A percentile compares a stretch with the other conserved stretches of the same genome.
phyloP scores from a whole-genome alignment of 2,888 invertebrate genomes.

The Lycocerus yunnanus region DNA sequence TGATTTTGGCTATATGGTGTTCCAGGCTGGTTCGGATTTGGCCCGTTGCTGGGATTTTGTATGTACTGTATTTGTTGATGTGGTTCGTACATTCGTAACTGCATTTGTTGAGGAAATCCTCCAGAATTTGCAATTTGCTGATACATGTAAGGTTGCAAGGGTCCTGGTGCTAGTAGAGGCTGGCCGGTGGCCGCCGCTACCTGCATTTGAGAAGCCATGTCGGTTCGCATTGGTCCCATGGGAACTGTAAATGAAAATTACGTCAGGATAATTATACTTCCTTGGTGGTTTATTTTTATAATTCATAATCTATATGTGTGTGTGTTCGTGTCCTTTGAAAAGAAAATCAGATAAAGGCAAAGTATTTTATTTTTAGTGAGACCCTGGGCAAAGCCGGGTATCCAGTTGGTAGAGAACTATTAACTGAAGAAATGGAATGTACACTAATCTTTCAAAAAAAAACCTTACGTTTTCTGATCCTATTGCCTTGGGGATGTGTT shows the following conservation, averaged over 20 bases:
- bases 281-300: too few species aligned
- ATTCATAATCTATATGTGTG: too few species aligned
- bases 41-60: conserved; percentile 59
- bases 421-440: too few species aligned
- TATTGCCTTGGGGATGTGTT: conserved; percentile 50
- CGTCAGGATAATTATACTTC: not conserved
- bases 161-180: conserved; percentile 80
- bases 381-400: too few species aligned
- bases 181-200: conserved; percentile 83
- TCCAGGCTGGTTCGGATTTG: conserved; percentile 52
- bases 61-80: conserved; percentile 51
- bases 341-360: too few species aligned
- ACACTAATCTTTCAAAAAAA: too few species aligned
- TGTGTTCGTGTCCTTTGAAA: too few species aligned
- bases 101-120: conserved; percentile 55
- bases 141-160: conserved; percentile 62
- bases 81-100: conserved; percentile 74
- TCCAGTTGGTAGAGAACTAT: too few species aligned
- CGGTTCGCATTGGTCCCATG: conserved; percentile 57
- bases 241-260: conserved; percentile 51
- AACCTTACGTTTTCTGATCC: conserved; percentile 49
- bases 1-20: conserved; percentile 40
- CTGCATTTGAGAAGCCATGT: conserved; percentile 76
- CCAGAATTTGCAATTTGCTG: conserved; percentile 52
- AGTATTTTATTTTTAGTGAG: too few species aligned